Conservation (phyloP, 2,113 vertebrate species). For the Sminthopsis crassicaudata region DNA sequence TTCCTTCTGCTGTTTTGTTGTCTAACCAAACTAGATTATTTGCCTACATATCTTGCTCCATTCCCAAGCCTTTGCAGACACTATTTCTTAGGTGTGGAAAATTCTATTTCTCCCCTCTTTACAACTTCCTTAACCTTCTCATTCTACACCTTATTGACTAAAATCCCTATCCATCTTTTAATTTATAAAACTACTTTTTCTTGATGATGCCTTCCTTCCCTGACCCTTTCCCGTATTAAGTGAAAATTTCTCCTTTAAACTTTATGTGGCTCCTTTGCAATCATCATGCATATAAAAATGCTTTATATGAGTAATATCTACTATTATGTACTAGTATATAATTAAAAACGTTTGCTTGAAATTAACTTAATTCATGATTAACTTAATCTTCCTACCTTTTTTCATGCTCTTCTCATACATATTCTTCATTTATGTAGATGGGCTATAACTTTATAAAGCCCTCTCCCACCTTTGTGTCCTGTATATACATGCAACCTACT, state of each 20-base stretch:
- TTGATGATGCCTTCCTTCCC: neutral
- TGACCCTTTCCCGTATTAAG: neutral
- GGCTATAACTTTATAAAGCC: neutral
- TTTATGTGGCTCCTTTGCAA: neutral
- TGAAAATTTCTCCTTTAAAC: neutral
- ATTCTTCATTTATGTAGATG: neutral
- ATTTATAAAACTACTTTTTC: neutral
- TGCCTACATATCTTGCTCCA: neutral
- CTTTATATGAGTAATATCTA: neutral
- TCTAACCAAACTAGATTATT: neutral
- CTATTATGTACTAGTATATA: neutral
- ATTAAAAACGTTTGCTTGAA: neutral
- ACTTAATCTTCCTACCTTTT: neutral
- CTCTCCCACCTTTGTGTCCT: neutral
- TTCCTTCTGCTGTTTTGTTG: neutral
- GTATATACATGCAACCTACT: neutral
- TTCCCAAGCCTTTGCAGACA: neutral
- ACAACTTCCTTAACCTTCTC: neutral
- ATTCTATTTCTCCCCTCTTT: neutral
- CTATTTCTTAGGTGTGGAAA: neutral
- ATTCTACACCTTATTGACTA: neutral
- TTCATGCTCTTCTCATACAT: neutral
- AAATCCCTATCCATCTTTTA: neutral
- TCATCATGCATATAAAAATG: neutral
- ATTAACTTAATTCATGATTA: neutral